Percentiles rank a stretch among this genome's conserved stretches.
phyloP scores from a whole-genome alignment of 2,888 invertebrate species.

The Thecocarcelia acutangulata region DNA sequence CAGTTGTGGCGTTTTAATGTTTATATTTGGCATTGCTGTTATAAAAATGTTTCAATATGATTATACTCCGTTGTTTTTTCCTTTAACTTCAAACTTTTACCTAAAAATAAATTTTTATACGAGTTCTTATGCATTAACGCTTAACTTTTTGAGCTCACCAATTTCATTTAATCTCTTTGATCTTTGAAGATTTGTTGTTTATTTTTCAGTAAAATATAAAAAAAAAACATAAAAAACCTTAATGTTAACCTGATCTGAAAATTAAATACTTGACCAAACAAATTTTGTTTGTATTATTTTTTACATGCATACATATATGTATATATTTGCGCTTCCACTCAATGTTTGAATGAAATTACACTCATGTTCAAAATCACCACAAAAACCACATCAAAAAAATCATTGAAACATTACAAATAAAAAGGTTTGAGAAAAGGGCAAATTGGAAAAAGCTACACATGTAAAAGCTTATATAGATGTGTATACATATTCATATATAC shows the following conservation, averaged over 20 bases:
- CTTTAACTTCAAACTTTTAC: too few species aligned
- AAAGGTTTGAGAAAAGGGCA: slow-evolving; percentile 24
- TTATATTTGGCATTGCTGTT: too few species aligned
- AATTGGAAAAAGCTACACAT: not conserved
- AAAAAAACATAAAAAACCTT: not conserved
- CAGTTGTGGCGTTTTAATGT: too few species aligned
- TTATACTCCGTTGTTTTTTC: too few species aligned
- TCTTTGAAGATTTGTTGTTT: not conserved
- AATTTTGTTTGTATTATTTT: not conserved
- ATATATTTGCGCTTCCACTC: slow-evolving; percentile 13
- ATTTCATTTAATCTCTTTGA: not conserved
- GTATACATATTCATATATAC: too few species aligned
- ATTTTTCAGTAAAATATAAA: slow-evolving; percentile 28
- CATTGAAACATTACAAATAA: slow-evolving; percentile 38
- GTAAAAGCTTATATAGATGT: too few species aligned
- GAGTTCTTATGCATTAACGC: too few species aligned
- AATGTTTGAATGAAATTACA: slow-evolving; percentile 49
- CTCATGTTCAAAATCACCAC: slow-evolving; percentile 62
- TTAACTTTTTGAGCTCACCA: too few species aligned
- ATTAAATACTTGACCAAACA: slow-evolving; percentile 58
- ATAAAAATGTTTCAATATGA: too few species aligned
- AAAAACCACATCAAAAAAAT: slow-evolving; percentile 66
- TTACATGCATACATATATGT: not conserved
- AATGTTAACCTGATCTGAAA: slow-evolving; percentile 53
- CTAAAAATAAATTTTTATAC: too few species aligned